Evolutionary conservation across 2,113 vertebrate species (phyloP), one percentile per base, ranked within the genome.

Genomic region (Archocentrus centrarchus): DNA sequence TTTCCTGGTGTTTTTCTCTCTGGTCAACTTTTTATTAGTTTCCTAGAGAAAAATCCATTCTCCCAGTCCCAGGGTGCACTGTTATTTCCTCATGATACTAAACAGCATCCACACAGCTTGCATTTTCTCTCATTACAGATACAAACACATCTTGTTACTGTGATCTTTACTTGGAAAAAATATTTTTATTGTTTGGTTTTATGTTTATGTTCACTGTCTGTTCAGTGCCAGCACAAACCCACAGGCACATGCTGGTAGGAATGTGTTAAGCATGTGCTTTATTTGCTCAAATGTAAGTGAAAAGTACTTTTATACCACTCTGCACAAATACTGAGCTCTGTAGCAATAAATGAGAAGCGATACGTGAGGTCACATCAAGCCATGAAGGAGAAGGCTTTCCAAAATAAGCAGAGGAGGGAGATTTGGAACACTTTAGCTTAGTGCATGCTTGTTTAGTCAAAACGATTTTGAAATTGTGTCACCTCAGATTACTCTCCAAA

Each of bases 341-440:
- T 20, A 77, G 81, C 47, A 75, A 68, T 81, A 66, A 83, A 77
- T 92, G 89, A 90, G 62, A 80, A 80, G 79, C 85, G 86, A 91
- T 82, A 80, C 89, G 83, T 78, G 81, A 86, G 70, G 81, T 91
- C 82, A 90, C 70, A 81, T 84, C 64, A 70, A 70, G 78, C 55
- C 59, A 66, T 63, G 24, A 39, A 75, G 70, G 44, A 82, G 61
- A 82, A 68, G 79, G 84, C 85, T 84, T 90, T 83, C 76, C 62
- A 84, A 86, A 88, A 87, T 83, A 90, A 87, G 77, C 79, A 86
- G 66, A 62, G 41, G 61, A 70, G 68, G 84, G 81, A 86, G 90
- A 91, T 90, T 94, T 88, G 70, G 50, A 85, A 70, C 66, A 83
- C 62, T 81, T 79, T 73, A 80, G 88, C 37, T 92, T 77, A 88